Conservation (phyloP, 2,888 invertebrate species). For the Sesia bembeciformis region DNA sequence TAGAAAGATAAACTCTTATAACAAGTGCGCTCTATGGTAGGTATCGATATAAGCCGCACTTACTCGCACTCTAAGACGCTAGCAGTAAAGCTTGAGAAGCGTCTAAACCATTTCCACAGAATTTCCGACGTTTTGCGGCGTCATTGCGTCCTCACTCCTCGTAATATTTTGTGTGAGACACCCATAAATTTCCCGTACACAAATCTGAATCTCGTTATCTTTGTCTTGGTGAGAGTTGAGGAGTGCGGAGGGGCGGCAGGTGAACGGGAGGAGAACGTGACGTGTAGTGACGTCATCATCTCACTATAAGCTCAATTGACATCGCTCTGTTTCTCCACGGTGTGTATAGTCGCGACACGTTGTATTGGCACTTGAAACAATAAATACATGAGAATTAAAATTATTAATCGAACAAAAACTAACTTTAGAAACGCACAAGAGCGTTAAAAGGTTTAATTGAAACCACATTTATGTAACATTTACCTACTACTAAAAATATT, state of each 20-base stretch:
- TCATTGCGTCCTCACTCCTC: constrained; percentile 18
- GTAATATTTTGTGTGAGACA: constrained; percentile 20
- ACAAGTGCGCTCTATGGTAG: no score
- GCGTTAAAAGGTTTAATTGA: no score
- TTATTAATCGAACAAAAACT: no score
- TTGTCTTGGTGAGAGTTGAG: constrained; percentile 24
- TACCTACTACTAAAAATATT: no score
- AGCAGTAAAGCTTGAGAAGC: neutral
- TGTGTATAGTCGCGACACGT: constrained; percentile 3
- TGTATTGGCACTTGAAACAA: constrained; percentile 3
- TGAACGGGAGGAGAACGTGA: constrained; percentile 16
- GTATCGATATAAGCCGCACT: no score
- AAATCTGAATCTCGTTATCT: constrained; percentile 48
- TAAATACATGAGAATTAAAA: no score
- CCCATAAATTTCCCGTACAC: constrained; percentile 37
- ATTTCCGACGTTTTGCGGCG: constrained; percentile 13
- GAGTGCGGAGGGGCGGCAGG: constrained; percentile 6
- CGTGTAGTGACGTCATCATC: constrained; percentile 55
- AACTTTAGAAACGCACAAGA: no score
- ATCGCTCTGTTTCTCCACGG: constrained; percentile 26
- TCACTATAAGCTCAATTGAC: constrained; percentile 36
- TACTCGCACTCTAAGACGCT: no score
- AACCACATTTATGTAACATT: no score
- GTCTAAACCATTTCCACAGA: constrained; percentile 14
- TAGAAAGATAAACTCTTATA: no score